These are phyloP conservation scores for Bolborhynchus lineola DNA, from an alignment of 2,113 vertebrate species.

Conservation along the genomic window DNA sequence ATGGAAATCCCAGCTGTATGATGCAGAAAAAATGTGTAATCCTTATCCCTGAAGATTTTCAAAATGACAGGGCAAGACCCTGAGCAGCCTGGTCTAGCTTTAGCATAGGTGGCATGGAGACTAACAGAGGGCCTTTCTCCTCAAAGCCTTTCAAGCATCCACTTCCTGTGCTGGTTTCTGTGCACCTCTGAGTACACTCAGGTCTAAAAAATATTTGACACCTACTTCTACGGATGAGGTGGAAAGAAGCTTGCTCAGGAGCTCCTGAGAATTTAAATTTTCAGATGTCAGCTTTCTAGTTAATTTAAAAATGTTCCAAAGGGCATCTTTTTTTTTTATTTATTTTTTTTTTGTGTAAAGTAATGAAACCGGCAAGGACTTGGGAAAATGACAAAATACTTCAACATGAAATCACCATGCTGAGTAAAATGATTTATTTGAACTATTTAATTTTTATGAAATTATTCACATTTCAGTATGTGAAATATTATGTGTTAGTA, in stretches of 20 bases:
- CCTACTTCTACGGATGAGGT: background rate
- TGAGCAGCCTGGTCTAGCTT: background rate
- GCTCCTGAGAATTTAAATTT: background rate
- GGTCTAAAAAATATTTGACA: background rate
- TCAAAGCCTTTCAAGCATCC: background rate
- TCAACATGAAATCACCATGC: background rate
- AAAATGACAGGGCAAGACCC: background rate
- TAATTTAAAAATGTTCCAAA: background rate
- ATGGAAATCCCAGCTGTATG: background rate
- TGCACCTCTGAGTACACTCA: no score
- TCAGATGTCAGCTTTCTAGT: background rate
- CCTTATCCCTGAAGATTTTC: background rate
- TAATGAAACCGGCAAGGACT: background rate
- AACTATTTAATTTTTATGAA: background rate
- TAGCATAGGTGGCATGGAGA: background rate
- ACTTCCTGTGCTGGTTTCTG: background rate
- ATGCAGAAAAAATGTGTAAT: background rate
- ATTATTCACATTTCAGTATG: background rate
- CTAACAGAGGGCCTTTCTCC: background rate
- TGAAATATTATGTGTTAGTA: accelerated
- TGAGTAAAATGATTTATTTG: background rate
- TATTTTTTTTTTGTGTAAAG: background rate
- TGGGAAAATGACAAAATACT: background rate
- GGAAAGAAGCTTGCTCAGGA: background rate
- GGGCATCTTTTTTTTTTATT: background rate